Base-by-base conservation (phyloP, 2,113 vertebrate species). In the Paramisgurnus dabryanus region DNA sequence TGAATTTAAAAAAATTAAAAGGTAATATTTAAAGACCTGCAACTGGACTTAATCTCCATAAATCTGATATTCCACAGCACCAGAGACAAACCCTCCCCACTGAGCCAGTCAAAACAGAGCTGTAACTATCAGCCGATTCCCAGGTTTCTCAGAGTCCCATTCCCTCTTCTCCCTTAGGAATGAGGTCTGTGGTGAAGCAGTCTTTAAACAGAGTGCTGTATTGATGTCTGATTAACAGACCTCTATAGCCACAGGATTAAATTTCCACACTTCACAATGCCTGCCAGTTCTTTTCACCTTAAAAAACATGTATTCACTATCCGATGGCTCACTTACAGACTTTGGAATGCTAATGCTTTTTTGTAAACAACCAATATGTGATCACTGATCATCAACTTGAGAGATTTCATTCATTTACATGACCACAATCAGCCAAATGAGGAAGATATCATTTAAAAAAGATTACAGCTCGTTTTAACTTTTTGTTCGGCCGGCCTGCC, bases 141-240 rank as follows among this genome's bases (percentile, higher is more conserved):
- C 69, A 22, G 83, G 64, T 82, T 79, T 76, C 72, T 49, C 69
- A 3, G 15, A 17, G 72, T 71, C 81, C 85, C 70, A 9, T 87
- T 85, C 71, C 68, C 82, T 65, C 45, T 67, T 72, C n/a, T 50
- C 57, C 67, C 74, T 75, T 71, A 7, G 65, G 77, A 76, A 78
- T 69, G 15, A 67, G 41, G 57, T 74, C 82, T 83, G 82, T 53
- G 75, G 84, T 73, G 57, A 80, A 39, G 11, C 68, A 50, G 40
- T 58, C 61, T 53, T 77, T 68, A 73, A 80, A 84, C 78, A 84
- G 72, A 80, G 68, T 57, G 65, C 45, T 10, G 73, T 53, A 87
- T 81, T 80, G 80, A 80, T 80, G 61, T 74, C 78, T 41, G 69
- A 81, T 82, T 67, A 78, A 85, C 80, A 78, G 75, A 64, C 66